Conservation (phyloP, 1,140 invertebrate species). For the Drosophila varians region DNA sequence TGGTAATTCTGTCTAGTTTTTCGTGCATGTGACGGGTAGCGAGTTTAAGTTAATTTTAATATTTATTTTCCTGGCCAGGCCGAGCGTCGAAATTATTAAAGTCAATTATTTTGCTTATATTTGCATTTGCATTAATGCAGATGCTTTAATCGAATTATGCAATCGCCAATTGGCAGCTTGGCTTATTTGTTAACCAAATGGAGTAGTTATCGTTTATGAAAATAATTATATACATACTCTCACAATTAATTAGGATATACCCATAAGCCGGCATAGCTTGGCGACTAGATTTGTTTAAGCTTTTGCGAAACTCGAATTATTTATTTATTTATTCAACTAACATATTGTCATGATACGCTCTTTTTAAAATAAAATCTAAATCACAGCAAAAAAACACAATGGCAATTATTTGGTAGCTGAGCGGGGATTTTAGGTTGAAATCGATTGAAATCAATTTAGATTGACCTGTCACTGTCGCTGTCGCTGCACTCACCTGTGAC, state of each 20-base stretch:
- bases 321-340: constrained; percentile 81
- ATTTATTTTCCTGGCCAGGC: constrained; percentile 29
- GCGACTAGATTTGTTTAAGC: constrained; percentile 48
- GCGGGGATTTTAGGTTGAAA: background rate
- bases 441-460: constrained; percentile 60
- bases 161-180: constrained; percentile 41
- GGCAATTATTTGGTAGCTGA: constrained; percentile 6
- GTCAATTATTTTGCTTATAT: constrained; percentile 67
- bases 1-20: constrained; percentile 28
- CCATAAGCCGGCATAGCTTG: background rate
- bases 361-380: constrained; percentile 64
- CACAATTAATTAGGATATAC: constrained; percentile 45
- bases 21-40: constrained; percentile 51
- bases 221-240: constrained; percentile 44
- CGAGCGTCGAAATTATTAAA: constrained; percentile 42
- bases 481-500: constrained; percentile 65
- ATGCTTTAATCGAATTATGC: constrained; percentile 61
- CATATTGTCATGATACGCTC: constrained; percentile 72
- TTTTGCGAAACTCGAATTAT: constrained; percentile 59
- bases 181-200: constrained; percentile 61
- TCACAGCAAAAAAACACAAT: constrained; percentile 42
- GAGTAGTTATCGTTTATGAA: constrained; percentile 39
- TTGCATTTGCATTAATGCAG: constrained; percentile 55
- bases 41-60: constrained; percentile 53
- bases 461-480: constrained; percentile 63